Conservation (phyloP, 2,888 invertebrate genomes). For the Hirtodrosophila trivittata region DNA sequence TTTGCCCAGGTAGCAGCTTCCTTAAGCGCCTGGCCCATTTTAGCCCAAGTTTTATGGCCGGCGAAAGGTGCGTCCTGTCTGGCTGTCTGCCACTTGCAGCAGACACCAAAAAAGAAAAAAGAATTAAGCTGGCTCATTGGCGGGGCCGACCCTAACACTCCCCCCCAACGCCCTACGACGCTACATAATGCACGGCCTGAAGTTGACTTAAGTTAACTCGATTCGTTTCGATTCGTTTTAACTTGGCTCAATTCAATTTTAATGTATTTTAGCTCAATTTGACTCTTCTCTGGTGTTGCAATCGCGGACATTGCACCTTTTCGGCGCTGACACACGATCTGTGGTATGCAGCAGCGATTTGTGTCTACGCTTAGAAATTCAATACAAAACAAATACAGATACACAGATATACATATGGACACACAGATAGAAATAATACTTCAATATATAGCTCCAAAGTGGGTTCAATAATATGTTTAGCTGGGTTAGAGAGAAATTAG, state of each 20-base stretch:
- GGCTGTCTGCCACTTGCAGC: constrained; percentile 4
- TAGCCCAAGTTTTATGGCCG: constrained; percentile 46
- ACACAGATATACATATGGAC: constrained; percentile 7
- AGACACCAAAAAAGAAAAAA: constrained; percentile 1
- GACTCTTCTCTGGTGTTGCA: constrained; percentile 57
- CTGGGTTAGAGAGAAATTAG: constrained; percentile 48
- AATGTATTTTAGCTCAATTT: constrained; percentile 3
- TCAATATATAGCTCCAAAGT: constrained; percentile 21
- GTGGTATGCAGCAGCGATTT: constrained; percentile 75
- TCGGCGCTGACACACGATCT: constrained; percentile 72
- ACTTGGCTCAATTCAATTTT: neutral
- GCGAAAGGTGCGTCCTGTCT: constrained; percentile 49
- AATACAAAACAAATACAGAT: constrained; percentile 53
- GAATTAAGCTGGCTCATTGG: constrained; percentile 30
- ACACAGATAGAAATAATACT: constrained; percentile 12
- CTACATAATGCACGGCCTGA: neutral
- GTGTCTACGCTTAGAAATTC: constrained; percentile 78
- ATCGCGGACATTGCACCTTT: constrained; percentile 79
- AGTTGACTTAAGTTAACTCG: neutral
- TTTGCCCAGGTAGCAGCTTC: constrained; percentile 51
- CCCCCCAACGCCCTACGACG: neutral
- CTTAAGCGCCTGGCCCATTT: constrained; percentile 56
- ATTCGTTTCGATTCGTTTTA: no score
- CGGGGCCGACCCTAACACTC: constrained; percentile 25
- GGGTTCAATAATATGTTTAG: constrained; percentile 44